A percentile compares a stretch with the other conserved stretches of the same genome.
Conservation (phyloP, 1,140 invertebrate species). For the Drosophila bifasciata region DNA sequence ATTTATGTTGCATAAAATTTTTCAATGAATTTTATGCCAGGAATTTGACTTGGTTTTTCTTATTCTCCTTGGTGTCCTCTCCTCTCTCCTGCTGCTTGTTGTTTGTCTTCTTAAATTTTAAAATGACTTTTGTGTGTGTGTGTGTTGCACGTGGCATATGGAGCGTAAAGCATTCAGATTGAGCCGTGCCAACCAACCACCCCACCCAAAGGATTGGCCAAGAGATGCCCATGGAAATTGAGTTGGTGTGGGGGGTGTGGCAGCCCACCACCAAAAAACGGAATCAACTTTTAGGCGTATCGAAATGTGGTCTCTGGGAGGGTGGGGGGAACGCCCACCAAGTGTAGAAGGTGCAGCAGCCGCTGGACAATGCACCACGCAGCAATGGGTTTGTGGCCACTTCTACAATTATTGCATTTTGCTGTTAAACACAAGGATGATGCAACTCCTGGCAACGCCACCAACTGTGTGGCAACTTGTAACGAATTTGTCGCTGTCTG, state of each 20-base stretch:
- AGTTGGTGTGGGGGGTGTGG: not conserved
- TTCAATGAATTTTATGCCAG: slow-evolving; percentile 80
- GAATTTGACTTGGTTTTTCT: slow-evolving; percentile 74
- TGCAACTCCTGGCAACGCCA: not conserved
- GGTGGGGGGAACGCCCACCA: not conserved
- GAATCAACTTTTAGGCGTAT: slow-evolving; percentile 25
- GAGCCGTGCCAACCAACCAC: slow-evolving; percentile 7
- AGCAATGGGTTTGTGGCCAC: slow-evolving; percentile 2
- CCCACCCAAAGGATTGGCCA: slow-evolving; percentile 19
- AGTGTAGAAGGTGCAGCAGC: slow-evolving; percentile 20
- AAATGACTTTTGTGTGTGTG: slow-evolving; percentile 60
- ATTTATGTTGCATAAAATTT: slow-evolving; percentile 83
- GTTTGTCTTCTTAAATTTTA: slow-evolving; percentile 67
- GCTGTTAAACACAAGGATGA: slow-evolving; percentile 61
- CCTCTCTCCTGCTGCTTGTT: not conserved
- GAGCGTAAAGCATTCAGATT: slow-evolving; percentile 75
- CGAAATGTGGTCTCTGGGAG: slow-evolving; percentile 36
- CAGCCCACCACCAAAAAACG: slow-evolving; percentile 5
- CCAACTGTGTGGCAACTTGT: slow-evolving; percentile 35
- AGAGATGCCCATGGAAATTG: not conserved
- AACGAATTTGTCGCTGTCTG: slow-evolving; percentile 73
- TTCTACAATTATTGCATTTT: slow-evolving; percentile 75
- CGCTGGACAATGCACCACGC: not conserved
- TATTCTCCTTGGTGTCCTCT: slow-evolving; percentile 21
- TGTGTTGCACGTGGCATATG: slow-evolving; percentile 73